Base-by-base conservation (phyloP, 2,888 invertebrate genomes). In the Tortricodes alternella region DNA sequence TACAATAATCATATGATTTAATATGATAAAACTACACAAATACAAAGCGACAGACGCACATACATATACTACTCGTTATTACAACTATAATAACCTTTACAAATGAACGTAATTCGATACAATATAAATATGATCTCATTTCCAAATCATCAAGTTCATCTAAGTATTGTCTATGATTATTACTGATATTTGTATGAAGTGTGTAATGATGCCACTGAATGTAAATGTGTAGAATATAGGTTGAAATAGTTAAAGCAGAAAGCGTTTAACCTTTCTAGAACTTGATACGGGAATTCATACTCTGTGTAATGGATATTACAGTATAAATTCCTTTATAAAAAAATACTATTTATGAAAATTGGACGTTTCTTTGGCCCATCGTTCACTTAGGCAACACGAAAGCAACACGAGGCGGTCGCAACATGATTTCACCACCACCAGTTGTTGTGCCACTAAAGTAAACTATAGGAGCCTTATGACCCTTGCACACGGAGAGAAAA, bases 11-110 rank as follows among this genome's bases (percentile, higher is more conserved):
- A 67, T 67, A 71, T 64, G 62, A 57, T 65, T 62, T 19, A 21
- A 34, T 39, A 46, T 21, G 43, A 55, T 41, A 48, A 38, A 71
- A 72, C 78, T 80, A 83, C 80, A 83, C 76, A 80, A 66, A 71
- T 75, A 82, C 68, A 57, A 83, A 82, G 83, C 83, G 62, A 78
- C 66, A 64, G 32, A 62, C 46, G 73, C 72, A 72, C 5, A 5
- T 21, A 21, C 29, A 74, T 49, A 48, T 38, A 46, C 41, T 41
- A 48, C 19, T 41, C 8, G 19, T 37, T 11, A 24, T 35, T 38
- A 53, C 24, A 58, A 27, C 44, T 29, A 43, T 48, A 46, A 38
- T 44, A 43, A 37, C 23, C 13, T 49, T 34, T 41, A 11, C 6
- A 24, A 43, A 35, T 49, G 19, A 19, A 29, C 27, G 3, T 51